A percentile compares a stretch with the other conserved stretches of the same genome.
These are phyloP conservation scores for Nowickia ferox DNA, from an alignment of 2,888 invertebrate species.

Conservation along the genomic window DNA sequence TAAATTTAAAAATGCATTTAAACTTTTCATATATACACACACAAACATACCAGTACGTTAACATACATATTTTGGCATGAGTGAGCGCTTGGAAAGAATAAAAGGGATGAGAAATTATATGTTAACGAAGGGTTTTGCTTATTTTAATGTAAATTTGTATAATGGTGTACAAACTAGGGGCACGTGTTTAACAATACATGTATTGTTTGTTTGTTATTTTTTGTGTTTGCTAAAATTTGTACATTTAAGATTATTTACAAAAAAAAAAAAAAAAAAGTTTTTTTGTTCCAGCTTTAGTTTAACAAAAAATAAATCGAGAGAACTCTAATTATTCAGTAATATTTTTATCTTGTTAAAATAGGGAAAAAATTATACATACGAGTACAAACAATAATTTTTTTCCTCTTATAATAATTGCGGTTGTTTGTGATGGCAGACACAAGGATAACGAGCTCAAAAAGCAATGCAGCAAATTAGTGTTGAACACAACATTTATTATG, in stretches of 20 bases:
- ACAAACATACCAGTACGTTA: background rate
- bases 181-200: conserved; percentile 58
- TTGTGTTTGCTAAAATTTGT: conserved; percentile 22
- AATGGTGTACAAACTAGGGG: conserved; percentile 53
- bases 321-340: conserved; percentile 4
- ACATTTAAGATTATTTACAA: conserved; percentile 10
- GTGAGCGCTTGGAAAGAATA: background rate
- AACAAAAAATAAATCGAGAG: background rate
- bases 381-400: conserved; percentile 21
- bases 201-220: conserved; percentile 15
- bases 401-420: conserved; percentile 26
- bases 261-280: conserved; percentile 56
- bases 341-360: conserved; percentile 32
- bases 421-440: conserved; percentile 52
- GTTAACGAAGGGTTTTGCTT: conserved; percentile 26
- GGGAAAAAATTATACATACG: conserved; percentile 55
- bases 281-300: conserved; percentile 24
- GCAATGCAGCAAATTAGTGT: conserved; percentile 74
- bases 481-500: conserved; percentile 57
- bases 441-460: conserved; percentile 74
- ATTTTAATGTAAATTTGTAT: conserved; percentile 15
- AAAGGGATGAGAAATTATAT: conserved; percentile 59
- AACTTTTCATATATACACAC: conserved; percentile 20
- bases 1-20: conserved; percentile 44
- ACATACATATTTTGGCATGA: background rate